Evolutionary conservation across 35 echinoderm and acorn worm species (phyloP), one percentile per base, ranked within the genome.

Genomic region (Lytechinus variegatus): DNA sequence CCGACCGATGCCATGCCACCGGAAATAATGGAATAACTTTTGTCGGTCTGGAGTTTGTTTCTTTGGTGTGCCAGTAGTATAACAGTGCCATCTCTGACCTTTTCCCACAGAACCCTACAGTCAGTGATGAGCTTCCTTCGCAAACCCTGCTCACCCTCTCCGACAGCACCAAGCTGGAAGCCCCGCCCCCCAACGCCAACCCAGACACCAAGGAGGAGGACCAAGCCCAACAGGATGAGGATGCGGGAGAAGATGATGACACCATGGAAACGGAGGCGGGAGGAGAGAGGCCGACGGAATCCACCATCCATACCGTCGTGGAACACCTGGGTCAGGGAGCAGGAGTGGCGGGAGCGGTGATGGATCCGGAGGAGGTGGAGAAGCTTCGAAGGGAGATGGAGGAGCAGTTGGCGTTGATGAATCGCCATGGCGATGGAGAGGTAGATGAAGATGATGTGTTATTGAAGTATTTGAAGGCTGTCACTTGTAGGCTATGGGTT

Each of bases 331-430:
- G 61, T 7, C 94, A 91, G 58, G 87, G 95, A 54, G 55, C 19
- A 52, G 28, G 52, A 8, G 54, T 27, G 2, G 5, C 54, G 19
- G 9, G 51, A n/a, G 92, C 52, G 53, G 3, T 28, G 52, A 54
- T 93, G 92, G 96, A 98, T 55, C 87, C 95, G 56, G 96, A 97
- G 72, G 98, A 98, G 44, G 54, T 98, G 51, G 97, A 98, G 86
- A 66, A 55, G 28, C 57, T 98, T 4, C 89, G 97, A 28, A 56
- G 54, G 72, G 96, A 97, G 57, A 71, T 99, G 55, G 96, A 97
- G 89, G 87, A 96, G 91, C 96, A 99, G 94, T 86, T 99, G 56
- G 95, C 94, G 28, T 29, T 97, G 27, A 72, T 98, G 54, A 96
- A 86, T 89, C 79, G 96, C 44, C 91, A 89, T 29, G 95, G 58